Evolutionary conservation across 2,113 vertebrate species (phyloP).

Genomic region (Dipodomys ordii): DNA sequence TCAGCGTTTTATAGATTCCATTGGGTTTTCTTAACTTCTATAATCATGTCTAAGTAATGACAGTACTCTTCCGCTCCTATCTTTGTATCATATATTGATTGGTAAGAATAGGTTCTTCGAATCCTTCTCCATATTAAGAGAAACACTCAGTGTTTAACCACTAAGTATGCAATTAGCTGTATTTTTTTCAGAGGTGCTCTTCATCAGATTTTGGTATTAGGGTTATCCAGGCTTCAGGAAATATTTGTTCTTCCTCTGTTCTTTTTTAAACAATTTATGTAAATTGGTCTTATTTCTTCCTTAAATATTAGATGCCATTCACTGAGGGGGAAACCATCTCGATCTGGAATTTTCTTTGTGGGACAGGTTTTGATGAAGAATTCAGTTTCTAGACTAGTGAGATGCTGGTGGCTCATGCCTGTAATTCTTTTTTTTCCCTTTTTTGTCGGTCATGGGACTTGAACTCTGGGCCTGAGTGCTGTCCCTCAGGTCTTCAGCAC

Average conservation of each 20-base stretch:
- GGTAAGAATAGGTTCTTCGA: conserved; percentile 4
- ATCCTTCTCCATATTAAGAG: conserved; percentile 37
- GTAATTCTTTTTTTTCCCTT: too few relatives aligned
- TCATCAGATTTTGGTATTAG: conserved; percentile 49
- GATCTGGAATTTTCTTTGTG: conserved; percentile 47
- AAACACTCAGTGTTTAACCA: conserved; percentile 42
- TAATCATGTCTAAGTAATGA: background rate
- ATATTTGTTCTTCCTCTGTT: conserved; percentile 30
- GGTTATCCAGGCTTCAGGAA: conserved; percentile 19
- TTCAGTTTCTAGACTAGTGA: background rate
- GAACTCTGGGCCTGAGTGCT: too few relatives aligned
- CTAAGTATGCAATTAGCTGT: conserved; percentile 36
- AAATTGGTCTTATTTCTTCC: conserved; percentile 57
- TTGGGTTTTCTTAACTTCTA: conserved; percentile 13
- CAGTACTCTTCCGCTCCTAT: conserved; percentile 13
- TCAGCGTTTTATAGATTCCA: conserved; percentile 32
- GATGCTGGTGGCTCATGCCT: too few relatives aligned
- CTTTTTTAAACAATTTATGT: conserved; percentile 33
- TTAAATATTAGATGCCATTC: conserved; percentile 40
- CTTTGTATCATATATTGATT: conserved; percentile 14
- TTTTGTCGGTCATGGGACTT: too few relatives aligned
- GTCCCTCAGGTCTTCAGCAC: too few relatives aligned
- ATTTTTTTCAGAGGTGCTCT: conserved; percentile 28
- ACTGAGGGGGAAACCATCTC: conserved; percentile 33
- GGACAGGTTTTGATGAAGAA: conserved; percentile 56